Evolutionary conservation across 2,888 invertebrate genomes (phyloP).

Genomic region (Drosophila koepferae): DNA sequence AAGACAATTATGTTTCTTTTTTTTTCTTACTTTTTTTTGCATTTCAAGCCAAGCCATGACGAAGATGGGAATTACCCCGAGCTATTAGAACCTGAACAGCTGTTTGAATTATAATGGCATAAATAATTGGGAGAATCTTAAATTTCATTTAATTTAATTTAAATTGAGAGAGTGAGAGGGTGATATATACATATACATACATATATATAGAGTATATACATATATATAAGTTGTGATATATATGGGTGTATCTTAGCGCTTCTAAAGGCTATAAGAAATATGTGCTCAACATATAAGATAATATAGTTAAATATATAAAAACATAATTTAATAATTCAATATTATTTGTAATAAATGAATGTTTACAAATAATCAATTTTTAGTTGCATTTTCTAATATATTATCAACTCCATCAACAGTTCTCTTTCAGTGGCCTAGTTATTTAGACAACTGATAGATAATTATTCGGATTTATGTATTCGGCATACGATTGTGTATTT

Average conservation of each 20-base stretch:
- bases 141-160: neutral
- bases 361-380: neutral
- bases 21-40: neutral
- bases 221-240: no score
- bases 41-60: conserved; percentile 53
- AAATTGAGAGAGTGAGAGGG: no score
- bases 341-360: neutral
- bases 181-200: no score
- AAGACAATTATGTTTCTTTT: conserved; percentile 28
- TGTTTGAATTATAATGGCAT: conserved; percentile 33
- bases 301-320: neutral
- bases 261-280: neutral
- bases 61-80: conserved; percentile 60
- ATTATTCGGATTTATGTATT: neutral
- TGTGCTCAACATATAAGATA: neutral
- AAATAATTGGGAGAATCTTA: no score
- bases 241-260: no score
- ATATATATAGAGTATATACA: no score
- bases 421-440: neutral
- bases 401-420: neutral
- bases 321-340: neutral
- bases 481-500: neutral
- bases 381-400: no score
- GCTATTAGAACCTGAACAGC: conserved; percentile 52
- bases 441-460: conserved; percentile 3